phyloP scores from a whole-genome alignment of 2,888 invertebrate species.

The Zelleria hepariella region DNA sequence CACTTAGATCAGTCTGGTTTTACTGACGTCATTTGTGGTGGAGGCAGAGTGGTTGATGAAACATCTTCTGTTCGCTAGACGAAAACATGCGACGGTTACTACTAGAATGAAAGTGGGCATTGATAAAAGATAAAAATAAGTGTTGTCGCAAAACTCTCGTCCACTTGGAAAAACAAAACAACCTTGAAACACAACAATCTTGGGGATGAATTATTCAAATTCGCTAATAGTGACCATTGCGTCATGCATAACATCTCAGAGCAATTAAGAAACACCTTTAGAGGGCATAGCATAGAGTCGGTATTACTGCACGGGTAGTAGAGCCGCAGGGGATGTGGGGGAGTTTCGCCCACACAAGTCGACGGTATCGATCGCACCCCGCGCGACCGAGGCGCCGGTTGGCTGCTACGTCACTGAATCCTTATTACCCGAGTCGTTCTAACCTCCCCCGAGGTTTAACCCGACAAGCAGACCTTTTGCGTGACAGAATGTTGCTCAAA shows the following conservation, averaged over 20 bases:
- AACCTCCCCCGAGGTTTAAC: background rate
- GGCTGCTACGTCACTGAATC: conserved; percentile 31
- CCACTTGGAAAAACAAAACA: no score
- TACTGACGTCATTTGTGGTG: no score
- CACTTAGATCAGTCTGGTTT: no score
- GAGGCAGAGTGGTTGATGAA: no score
- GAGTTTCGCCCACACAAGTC: conserved; percentile 47
- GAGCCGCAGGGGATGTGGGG: conserved; percentile 28
- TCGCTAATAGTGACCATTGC: conserved; percentile 1
- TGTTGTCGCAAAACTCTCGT: no score
- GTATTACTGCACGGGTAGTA: conserved; percentile 17
- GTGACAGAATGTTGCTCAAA: background rate
- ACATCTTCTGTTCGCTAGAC: no score
- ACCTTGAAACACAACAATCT: no score
- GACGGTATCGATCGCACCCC: conserved; percentile 50
- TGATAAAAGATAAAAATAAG: no score
- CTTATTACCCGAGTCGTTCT: background rate
- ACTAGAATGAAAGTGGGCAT: no score
- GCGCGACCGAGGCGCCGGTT: conserved; percentile 35
- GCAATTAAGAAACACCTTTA: conserved; percentile 20
- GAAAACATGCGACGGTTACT: no score
- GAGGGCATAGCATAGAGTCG: conserved; percentile 26
- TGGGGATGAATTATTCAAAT: background rate
- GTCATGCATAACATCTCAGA: background rate
- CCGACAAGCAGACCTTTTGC: background rate